Conservation (phyloP, 2,888 invertebrate species). For the Hydrotaea diabolus region DNA sequence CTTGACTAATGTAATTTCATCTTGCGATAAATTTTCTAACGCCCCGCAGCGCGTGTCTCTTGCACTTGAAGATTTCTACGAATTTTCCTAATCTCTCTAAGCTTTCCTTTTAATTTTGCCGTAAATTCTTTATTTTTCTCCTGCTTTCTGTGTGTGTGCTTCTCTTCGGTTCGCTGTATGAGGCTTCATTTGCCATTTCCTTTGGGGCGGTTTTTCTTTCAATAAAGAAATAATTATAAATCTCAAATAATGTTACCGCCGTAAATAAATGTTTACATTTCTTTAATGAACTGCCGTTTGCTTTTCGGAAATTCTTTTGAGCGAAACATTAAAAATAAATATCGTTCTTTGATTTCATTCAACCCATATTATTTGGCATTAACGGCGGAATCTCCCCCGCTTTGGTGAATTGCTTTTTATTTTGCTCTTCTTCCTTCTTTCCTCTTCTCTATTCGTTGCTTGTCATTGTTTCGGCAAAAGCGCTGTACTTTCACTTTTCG, state of each 20-base stretch:
- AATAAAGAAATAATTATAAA: constrained; percentile 39
- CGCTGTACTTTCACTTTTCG: constrained; percentile 25
- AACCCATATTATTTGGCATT: not conserved
- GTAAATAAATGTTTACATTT: constrained; percentile 34
- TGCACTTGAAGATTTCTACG: too few species aligned
- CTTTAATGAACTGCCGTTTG: constrained; percentile 20
- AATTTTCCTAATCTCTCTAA: not conserved
- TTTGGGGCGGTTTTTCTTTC: not conserved
- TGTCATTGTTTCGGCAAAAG: not conserved
- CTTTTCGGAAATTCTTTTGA: constrained; percentile 9
- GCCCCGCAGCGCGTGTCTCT: too few species aligned
- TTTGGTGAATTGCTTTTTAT: not conserved
- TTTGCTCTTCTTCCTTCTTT: not conserved
- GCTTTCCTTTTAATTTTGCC: not conserved
- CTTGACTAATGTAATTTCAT: too few species aligned
- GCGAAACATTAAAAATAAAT: constrained; percentile 30
- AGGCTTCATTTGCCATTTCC: not conserved
- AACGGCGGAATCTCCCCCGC: not conserved
- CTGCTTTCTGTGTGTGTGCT: not conserved
- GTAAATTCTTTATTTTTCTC: not conserved
- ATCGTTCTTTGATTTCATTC: constrained; percentile 16
- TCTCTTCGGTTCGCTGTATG: not conserved
- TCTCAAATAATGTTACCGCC: constrained; percentile 30
- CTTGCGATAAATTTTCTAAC: too few species aligned
- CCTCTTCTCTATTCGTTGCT: too few species aligned